A percentile compares a stretch with the other conserved stretches of the same genome.
Evolutionary conservation across 2,113 vertebrate genomes (phyloP).

Genomic region (Columbina picui): DNA sequence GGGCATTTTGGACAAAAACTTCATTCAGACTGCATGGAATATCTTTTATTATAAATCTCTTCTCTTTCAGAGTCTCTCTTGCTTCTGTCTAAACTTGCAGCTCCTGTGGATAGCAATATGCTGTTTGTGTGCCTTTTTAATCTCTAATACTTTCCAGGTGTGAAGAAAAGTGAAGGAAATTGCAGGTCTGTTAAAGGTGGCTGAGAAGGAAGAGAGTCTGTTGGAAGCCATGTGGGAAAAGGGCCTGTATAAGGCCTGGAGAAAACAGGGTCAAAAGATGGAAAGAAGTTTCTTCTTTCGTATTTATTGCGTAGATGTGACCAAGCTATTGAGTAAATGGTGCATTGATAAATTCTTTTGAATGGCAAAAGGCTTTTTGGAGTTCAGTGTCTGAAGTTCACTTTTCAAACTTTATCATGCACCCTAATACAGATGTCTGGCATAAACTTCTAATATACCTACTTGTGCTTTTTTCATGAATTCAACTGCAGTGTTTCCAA

Average conservation of each 20-base stretch:
- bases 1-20: not conserved
- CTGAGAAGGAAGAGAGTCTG: not conserved
- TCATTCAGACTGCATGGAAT: not conserved
- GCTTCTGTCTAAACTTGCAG: not conserved
- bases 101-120: not conserved
- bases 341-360: not conserved
- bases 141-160: not conserved
- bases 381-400: not conserved
- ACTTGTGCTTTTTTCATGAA: constrained; percentile 42
- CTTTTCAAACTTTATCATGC: not conserved
- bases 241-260: not conserved
- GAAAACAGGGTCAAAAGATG: not conserved
- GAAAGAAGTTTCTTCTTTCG: not conserved
- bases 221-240: not conserved
- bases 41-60: not conserved
- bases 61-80: not conserved
- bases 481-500: constrained; percentile 21
- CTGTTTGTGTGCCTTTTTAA: not conserved
- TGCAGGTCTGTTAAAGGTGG: not conserved
- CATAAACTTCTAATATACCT: not conserved
- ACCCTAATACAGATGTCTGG: not conserved
- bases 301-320: not conserved
- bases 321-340: not conserved
- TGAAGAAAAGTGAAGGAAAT: constrained; percentile 39
- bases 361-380: not conserved